Percentiles rank a stretch among this genome's conserved stretches.
Conservation (phyloP, 2,888 invertebrate genomes). For the Conops quadrifasciatus region DNA sequence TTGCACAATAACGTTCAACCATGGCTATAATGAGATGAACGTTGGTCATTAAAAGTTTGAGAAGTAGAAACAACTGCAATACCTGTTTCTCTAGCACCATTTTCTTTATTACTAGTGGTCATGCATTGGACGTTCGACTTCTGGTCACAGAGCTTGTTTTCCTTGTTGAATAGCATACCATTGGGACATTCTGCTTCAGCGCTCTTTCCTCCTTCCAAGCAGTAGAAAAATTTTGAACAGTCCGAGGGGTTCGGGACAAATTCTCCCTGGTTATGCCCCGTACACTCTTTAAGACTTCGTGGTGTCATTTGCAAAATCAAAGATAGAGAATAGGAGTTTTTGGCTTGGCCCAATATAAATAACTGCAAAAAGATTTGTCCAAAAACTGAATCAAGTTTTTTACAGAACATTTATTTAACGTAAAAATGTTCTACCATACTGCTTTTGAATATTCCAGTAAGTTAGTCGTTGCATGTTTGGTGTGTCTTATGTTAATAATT, state of each 20-base stretch:
- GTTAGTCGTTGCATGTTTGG: too few species aligned
- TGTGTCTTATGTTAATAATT: too few species aligned
- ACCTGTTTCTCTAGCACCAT: constrained; percentile 34
- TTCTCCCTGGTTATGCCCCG: constrained; percentile 51
- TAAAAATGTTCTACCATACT: too few species aligned
- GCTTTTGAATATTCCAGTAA: too few species aligned
- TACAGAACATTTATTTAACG: too few species aligned
- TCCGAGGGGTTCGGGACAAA: constrained; percentile 56
- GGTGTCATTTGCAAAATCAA: neutral
- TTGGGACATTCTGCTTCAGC: constrained; percentile 58
- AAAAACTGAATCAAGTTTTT: constrained; percentile 17
- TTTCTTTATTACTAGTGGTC: neutral
- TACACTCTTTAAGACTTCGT: constrained; percentile 45
- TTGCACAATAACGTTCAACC: constrained; percentile 49
- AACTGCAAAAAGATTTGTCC: neutral
- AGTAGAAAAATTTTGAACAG: constrained; percentile 58
- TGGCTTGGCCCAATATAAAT: neutral
- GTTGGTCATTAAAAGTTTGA: constrained; percentile 20
- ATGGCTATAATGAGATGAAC: constrained; percentile 41
- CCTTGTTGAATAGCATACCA: constrained; percentile 61
- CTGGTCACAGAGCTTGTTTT: constrained; percentile 58
- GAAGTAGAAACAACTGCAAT: neutral
- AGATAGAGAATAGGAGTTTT: neutral
- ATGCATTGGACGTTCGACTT: constrained; percentile 52
- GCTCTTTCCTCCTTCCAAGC: constrained; percentile 53